Base-by-base conservation (phyloP, 2,113 vertebrate species). In the Paratilapia polleni region DNA sequence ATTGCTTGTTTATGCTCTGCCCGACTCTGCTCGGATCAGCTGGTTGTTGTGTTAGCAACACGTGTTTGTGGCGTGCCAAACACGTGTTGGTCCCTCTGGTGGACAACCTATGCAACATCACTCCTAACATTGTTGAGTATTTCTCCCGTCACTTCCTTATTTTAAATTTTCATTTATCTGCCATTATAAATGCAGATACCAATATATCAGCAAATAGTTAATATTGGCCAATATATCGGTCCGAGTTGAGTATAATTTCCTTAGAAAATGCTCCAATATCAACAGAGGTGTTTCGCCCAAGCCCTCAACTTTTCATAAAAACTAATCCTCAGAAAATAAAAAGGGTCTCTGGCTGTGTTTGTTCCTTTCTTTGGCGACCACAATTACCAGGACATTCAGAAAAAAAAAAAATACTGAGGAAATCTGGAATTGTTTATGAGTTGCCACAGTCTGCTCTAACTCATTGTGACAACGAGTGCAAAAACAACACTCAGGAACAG, bases 191-290 rank as follows among this genome's bases (percentile, higher is more conserved):
- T 43, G 4, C 41, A 4, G 41, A 43, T 43, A 13, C 26, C 41
- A 20, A 28, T 0, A 52, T 49, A 70, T 70, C 19, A 0, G 43
- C 28, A 70, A 31, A 20, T 41, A 52, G 43, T 5, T 22, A 20
- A 49, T 52, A 52, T 12, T 10, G 3, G 10, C 38, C 12, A 3
- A 10, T 41, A 41, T 41, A 41, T 49, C 10, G 24, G 43, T 70
- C 3, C 0, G 47, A 15, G 14, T 49, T 41, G 0, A 26, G 22
- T 6, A 10, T 68, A 8, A 62, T 24, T 19, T 77, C 41, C 15
- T 0, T 1, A 1, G 15, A 34, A 24, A 54, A 15, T 3, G 9
- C 31, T 84, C 31, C 36, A 73, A 62, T 62, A 62, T 56, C 62
- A 41, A 57, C 36, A 61, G 17, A 77, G 15, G 60, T 15, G 73